Evolutionary conservation across 2,888 invertebrate species (phyloP), one percentile per base, ranked within the genome.

Genomic region (Cephus spinipes): DNA sequence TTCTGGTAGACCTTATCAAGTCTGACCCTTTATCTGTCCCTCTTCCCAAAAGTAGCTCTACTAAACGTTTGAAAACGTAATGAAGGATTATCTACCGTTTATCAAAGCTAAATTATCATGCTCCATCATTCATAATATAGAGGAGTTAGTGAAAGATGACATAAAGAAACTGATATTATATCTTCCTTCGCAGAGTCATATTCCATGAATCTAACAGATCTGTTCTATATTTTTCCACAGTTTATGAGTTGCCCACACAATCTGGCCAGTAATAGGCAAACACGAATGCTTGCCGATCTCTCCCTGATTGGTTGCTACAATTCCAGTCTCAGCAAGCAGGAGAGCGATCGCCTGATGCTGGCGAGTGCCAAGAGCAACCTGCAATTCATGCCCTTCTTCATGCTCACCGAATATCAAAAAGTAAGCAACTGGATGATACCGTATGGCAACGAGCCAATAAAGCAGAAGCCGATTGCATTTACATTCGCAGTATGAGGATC

Each of bases 231-330:
- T 23, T 55, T 23, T 55, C 9, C 80, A 73, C 83, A 98, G 92
- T 99, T 99, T 92, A 95, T 98, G 87, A 93, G 94, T 40, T 99
- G 99, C 91, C 95, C 96, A 9, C 96, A 96, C 92, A 99, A 99
- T 93, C 93, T 99, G 89, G 99, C 99, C 32, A 96, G 95, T 89
- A 99, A 99, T 92, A 94, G 99, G 81, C 99, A 99, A 93, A 99
- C 99, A 4, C 94, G 99, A 85, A 99, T 99, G 99, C 92, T 99
- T 88, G 97, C 99, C 30, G 98, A 99, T 93, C 93, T 99, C 83
- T 97, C 97, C 79, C 94, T 98, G 75, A 96, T 99, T 68, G 98
- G 98, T 79, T 99, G 99, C 93, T 99, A 99, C 93, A 97, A 99
- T 90, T 95, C 95, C 85, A 95, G 95, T 75, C 94, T 97, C 93